phyloP scores from a whole-genome alignment of 92 coral and sea anemone genomes.

The Porites divaricata region DNA sequence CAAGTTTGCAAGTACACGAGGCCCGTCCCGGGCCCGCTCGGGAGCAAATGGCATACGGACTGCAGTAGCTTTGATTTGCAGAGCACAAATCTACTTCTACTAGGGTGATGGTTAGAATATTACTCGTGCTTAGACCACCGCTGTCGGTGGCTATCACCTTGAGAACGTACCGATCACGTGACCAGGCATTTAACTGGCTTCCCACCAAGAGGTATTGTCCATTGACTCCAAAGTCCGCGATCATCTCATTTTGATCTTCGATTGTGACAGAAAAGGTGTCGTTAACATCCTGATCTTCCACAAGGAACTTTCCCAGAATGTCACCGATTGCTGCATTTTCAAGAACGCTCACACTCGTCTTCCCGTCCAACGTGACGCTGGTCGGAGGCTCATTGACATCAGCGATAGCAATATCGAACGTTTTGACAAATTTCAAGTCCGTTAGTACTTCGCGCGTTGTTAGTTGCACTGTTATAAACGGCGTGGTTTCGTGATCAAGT shows the following conservation, averaged over 20 bases:
- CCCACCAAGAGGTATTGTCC: conserved; percentile 56
- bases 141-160: conserved; percentile 66
- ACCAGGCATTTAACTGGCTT: conserved; percentile 75
- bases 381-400: conserved; percentile 74
- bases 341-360: conserved; percentile 43
- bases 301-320: conserved; percentile 53
- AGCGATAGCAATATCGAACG: conserved; percentile 51
- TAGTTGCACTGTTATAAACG: conserved; percentile 69
- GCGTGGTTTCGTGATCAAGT: conserved; percentile 75
- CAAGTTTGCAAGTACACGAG: conserved; percentile 65
- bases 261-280: conserved; percentile 56
- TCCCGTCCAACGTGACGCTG: conserved; percentile 66
- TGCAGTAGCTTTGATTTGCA: conserved; percentile 50
- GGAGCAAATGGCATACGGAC: conserved; percentile 65
- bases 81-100: conserved; percentile 68
- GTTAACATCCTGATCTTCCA: conserved; percentile 64
- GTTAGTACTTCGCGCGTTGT: conserved; percentile 67
- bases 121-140: conserved; percentile 67
- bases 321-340: conserved; percentile 50
- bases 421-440: conserved; percentile 54
- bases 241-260: conserved; percentile 28
- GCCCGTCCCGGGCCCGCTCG: conserved; percentile 83
- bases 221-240: conserved; percentile 45
- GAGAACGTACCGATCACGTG: conserved; percentile 60
- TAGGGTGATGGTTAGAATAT: conserved; percentile 52